These are phyloP conservation scores for Apodemia mormo DNA, from an alignment of 2,888 invertebrate species.

Conservation along the genomic window DNA sequence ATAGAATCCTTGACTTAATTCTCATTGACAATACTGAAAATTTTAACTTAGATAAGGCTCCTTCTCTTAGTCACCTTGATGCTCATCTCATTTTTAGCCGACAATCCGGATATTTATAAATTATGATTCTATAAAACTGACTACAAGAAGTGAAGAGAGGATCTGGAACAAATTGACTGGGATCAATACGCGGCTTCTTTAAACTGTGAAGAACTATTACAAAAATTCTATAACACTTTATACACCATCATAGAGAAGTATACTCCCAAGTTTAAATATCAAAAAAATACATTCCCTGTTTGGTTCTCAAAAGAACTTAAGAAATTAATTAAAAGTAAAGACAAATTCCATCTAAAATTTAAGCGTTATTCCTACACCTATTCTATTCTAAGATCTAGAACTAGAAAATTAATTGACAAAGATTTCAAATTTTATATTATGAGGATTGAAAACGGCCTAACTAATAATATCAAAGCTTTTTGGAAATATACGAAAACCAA, in stretches of 20 bases:
- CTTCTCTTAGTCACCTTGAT: conserved; percentile 3
- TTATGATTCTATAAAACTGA: background rate
- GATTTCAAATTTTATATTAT: background rate
- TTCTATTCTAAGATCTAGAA: background rate
- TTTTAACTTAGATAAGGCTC: background rate
- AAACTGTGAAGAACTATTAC: background rate
- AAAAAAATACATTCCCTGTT: background rate
- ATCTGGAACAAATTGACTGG: conserved; percentile 13
- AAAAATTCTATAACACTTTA: conserved; percentile 2
- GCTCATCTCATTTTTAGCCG: background rate
- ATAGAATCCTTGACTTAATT: conserved; percentile 11
- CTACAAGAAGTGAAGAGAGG: background rate
- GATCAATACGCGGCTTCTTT: background rate
- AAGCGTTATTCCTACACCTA: background rate
- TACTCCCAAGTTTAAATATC: background rate
- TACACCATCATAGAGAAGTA: background rate
- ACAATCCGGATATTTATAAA: background rate
- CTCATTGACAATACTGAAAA: conserved; percentile 1
- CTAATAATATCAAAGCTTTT: conserved; percentile 12
- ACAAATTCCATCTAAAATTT: conserved; percentile 1
- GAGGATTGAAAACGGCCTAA: background rate
- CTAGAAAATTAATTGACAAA: background rate
- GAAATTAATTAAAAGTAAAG: background rate
- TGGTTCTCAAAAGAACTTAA: conserved; percentile 15
- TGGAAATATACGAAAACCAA: conserved; percentile 6